Evolutionary conservation across 2,113 vertebrate genomes (phyloP), one percentile per base, ranked within the genome.

Genomic region (Anhinga rufa): DNA sequence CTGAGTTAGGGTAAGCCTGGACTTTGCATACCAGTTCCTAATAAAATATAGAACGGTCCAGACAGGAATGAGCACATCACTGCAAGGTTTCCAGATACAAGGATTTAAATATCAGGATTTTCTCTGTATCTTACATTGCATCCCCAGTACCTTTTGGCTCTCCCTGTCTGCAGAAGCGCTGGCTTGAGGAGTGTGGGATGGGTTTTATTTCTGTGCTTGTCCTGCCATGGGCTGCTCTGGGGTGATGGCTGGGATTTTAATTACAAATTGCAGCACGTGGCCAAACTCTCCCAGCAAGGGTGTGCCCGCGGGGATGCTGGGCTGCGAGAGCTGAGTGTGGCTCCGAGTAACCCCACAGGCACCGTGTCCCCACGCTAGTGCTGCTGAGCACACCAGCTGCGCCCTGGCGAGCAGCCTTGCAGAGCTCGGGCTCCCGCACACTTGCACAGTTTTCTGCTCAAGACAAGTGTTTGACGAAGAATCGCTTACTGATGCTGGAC

Each of bases 261-360:
- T 24, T 31, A 28, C n/a, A 19, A 19, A 28, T n/a, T 29, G 12
- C 17, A 76, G 36, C 54, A n/a, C 2, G 2, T 52, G 72, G 24
- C 19, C 62, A 20, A 68, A 15, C 31, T 42, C 20, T 48, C 9
- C 29, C 57, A 24, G 58, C 5, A 5, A 34, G 12, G 29, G 29
- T 28, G 22, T 49, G n/a, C 29, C 29, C 7, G 2, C 1, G 4
- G 38, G 49, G 40, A 49, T 7, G 31, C 2, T 7, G 71, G 58
- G 58, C 82, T 62, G 20, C 4, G 10, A 65, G 77, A 42, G 48
- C 38, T 5, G 18, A 17, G 31, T 5, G 61, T 7, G 17, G 38
- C 14, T 28, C 48, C 1, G 3, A 10, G 14, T n/a, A n/a, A 54
- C 49, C 36, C 22, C 8, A 2, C 7, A 2, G 31, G 60, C 6